phyloP scores from a whole-genome alignment of 2,113 vertebrate species.

The Apteryx owenii region DNA sequence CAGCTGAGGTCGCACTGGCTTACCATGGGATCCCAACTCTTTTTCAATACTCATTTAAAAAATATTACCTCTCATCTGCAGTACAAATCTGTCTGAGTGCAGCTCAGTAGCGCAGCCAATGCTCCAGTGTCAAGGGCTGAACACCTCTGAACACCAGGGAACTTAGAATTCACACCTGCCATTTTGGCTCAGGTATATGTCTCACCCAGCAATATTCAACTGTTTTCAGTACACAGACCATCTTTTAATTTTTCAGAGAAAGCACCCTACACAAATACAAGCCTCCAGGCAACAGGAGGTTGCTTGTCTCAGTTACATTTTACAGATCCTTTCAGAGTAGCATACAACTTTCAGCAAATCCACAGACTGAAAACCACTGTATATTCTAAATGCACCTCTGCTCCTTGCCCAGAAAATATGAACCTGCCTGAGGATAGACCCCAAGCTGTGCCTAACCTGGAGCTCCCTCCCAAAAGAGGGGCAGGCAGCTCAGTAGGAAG shows the following conservation, averaged over 20 bases:
- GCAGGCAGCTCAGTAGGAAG: neutral
- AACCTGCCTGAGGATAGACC: neutral
- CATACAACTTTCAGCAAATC: neutral
- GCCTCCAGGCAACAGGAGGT: neutral
- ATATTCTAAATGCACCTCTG: accelerated
- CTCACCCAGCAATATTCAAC: neutral
- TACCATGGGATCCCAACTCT: neutral
- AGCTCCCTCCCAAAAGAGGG: neutral
- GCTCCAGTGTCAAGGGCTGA: neutral
- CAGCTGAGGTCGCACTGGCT: neutral
- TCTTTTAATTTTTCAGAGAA: neutral
- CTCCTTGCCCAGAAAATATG: neutral
- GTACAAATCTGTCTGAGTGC: neutral
- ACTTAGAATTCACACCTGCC: neutral
- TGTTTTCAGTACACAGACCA: neutral
- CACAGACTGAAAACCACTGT: accelerated
- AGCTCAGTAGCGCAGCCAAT: neutral
- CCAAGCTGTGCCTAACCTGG: neutral
- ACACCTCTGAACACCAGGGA: neutral
- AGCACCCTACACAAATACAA: neutral
- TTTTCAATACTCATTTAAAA: neutral
- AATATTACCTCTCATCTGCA: neutral
- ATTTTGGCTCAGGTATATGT: neutral
- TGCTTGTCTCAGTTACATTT: neutral
- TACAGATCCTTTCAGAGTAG: neutral